phyloP scores from a whole-genome alignment of 2,797 vertebrate species.

The Hybognathus amarus region DNA sequence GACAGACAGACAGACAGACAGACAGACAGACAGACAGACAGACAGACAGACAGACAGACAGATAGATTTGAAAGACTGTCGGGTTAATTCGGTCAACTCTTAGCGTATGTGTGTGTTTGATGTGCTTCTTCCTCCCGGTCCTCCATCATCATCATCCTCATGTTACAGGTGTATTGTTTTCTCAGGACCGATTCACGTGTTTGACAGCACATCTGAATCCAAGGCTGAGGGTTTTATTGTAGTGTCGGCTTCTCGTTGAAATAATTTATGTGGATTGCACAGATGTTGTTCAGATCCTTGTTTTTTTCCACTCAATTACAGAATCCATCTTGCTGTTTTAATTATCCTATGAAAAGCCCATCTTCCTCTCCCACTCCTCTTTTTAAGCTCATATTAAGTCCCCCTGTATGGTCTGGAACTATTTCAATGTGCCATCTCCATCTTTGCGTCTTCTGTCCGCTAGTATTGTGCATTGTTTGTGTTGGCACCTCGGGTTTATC shows the following conservation, averaged over 20 bases:
- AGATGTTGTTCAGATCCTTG: slow-evolving; percentile 83
- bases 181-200: slow-evolving; percentile 64
- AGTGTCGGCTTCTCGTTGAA: slow-evolving; percentile 78
- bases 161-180: slow-evolving; percentile 69
- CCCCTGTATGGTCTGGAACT: slow-evolving; percentile 67
- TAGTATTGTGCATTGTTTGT: slow-evolving; percentile 54
- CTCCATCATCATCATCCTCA: neutral
- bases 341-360: slow-evolving; percentile 82
- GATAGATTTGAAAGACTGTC: neutral
- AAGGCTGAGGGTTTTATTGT: slow-evolving; percentile 77
- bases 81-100: neutral
- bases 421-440: slow-evolving; percentile 69
- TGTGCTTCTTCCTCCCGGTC: neutral
- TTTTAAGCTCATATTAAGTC: slow-evolving; percentile 75
- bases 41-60: no score
- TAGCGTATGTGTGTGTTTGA: neutral
- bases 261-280: slow-evolving; percentile 83
- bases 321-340: slow-evolving; percentile 84
- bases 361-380: slow-evolving; percentile 75
- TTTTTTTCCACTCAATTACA: slow-evolving; percentile 84
- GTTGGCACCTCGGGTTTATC: slow-evolving; percentile 56
- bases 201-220: slow-evolving; percentile 76
- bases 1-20: no score
- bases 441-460: slow-evolving; percentile 50
- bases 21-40: no score